phyloP scores from a whole-genome alignment of 2,888 invertebrate species.

The Volucella zonaria region DNA sequence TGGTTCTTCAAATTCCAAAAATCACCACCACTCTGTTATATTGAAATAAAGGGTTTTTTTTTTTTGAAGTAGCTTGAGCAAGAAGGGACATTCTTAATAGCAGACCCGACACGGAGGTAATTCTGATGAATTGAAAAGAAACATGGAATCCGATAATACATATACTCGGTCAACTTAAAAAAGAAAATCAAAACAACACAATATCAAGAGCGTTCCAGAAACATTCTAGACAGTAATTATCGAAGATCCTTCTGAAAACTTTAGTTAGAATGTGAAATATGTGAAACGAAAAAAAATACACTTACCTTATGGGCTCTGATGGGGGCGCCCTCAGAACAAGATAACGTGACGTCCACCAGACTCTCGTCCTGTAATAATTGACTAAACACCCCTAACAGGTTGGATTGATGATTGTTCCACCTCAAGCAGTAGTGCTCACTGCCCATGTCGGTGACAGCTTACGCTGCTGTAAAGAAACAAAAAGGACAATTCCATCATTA shows the following conservation, averaged over 20 bases:
- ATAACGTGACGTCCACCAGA: conserved; percentile 97
- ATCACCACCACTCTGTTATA: no score
- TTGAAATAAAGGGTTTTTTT: no score
- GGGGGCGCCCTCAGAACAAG: conserved; percentile 97
- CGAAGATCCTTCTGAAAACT: conserved; percentile 1
- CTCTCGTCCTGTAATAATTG: conserved; percentile 97
- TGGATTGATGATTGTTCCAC: conserved; percentile 99
- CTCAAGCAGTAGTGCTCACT: conserved; percentile 99
- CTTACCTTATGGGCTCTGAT: conserved; percentile 94
- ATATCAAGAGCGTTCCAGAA: no score
- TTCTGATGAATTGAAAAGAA: no score
- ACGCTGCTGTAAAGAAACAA: conserved; percentile 85
- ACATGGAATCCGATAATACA: no score
- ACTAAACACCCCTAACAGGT: conserved; percentile 98
- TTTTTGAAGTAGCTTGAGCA: no score
- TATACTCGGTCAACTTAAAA: no score
- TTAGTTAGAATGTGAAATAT: not conserved
- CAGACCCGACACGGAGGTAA: no score
- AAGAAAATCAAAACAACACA: no score
- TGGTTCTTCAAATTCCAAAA: no score
- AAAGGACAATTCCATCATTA: conserved; percentile 11
- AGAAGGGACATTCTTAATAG: no score
- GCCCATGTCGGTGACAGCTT: conserved; percentile 97
- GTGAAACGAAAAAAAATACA: conserved; percentile 42
- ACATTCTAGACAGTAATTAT: not conserved